Evolutionary conservation across 2,113 vertebrate genomes (phyloP), one percentile per base, ranked within the genome.

Genomic region (Oncorhynchus gorbuscha): DNA sequence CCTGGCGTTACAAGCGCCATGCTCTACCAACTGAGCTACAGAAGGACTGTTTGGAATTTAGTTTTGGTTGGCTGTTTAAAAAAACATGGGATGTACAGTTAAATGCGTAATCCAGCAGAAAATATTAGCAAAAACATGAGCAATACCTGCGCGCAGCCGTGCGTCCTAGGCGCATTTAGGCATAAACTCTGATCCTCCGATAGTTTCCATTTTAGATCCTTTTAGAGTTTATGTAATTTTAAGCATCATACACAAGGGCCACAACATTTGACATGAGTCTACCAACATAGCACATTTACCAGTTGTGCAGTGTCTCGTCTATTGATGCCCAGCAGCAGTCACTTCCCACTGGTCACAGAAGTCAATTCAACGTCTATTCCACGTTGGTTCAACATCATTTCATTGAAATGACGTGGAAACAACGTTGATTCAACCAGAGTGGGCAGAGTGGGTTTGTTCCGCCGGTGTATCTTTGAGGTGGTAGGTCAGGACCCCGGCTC

Each of bases 401-500:
- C 39, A 45, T 45, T 45, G 39, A 45, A 45, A 45, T 45, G 9
- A 45, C 39, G 39, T 45, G 39, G 39, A 45, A 45, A 45, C 39
- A 45, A 45, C 39, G 39, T 45, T 45, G 39, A 45, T 45, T 45
- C 39, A 45, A 45, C 39, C 39, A 45, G 39, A 45, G 8, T 45
- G 39, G 9, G 8, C 39, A 11, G 39, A 45, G 39, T 45, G 8
- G 39, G 39, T 45, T 79, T 89, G 76, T 77, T 87, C 65, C 76
- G 70, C 49, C 75, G 61, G 79, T 89, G 77, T 77, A 78, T 89
- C 80, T 82, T 64, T 85, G 85, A 83, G 87, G 86, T 88, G 84
- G 79, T 80, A 84, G 91, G 90, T 93, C 90, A 86, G 84, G 90
- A 93, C 88, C 90, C 75, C 73, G 55, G 64, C 83, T 86, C 81